phyloP scores from a whole-genome alignment of 2,888 invertebrate species.

The Xestia rhomboidea region DNA sequence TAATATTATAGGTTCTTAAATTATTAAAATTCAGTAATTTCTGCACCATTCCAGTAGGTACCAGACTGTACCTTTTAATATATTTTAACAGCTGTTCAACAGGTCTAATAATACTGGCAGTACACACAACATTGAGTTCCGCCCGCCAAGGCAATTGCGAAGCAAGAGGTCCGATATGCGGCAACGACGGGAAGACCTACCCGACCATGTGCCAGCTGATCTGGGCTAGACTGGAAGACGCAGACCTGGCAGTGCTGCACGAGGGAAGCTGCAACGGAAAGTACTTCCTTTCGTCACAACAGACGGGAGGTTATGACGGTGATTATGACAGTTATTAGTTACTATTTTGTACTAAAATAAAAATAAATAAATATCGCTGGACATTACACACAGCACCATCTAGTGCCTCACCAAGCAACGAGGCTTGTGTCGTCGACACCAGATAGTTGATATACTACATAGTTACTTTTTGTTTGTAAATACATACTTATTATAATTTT shows the following conservation, averaged over 20 bases:
- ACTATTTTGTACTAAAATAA: conserved; percentile 7
- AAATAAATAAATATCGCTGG: too few relatives aligned
- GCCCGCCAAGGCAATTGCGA: conserved; percentile 12
- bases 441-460: too few relatives aligned
- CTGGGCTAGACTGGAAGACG: conserved; percentile 55
- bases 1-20: not conserved
- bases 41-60: conserved; percentile 5
- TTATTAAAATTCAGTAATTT: not conserved
- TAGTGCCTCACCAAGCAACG: too few relatives aligned
- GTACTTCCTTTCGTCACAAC: accelerated
- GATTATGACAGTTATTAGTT: conserved; percentile 25
- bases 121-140: conserved; percentile 34
- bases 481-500: too few relatives aligned
- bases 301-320: not conserved
- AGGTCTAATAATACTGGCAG: conserved; percentile 43
- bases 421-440: too few relatives aligned
- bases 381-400: too few relatives aligned
- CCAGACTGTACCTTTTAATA: not conserved
- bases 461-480: too few relatives aligned
- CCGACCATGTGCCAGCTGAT: conserved; percentile 64
- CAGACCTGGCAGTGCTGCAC: conserved; percentile 58
- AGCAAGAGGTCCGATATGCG: conserved; percentile 64
- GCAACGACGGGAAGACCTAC: conserved; percentile 72
- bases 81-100: conserved; percentile 15
- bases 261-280: conserved; percentile 52